These are phyloP conservation scores for Crepidodera aurea DNA, from an alignment of 2,888 invertebrate genomes.

Conservation along the genomic window DNA sequence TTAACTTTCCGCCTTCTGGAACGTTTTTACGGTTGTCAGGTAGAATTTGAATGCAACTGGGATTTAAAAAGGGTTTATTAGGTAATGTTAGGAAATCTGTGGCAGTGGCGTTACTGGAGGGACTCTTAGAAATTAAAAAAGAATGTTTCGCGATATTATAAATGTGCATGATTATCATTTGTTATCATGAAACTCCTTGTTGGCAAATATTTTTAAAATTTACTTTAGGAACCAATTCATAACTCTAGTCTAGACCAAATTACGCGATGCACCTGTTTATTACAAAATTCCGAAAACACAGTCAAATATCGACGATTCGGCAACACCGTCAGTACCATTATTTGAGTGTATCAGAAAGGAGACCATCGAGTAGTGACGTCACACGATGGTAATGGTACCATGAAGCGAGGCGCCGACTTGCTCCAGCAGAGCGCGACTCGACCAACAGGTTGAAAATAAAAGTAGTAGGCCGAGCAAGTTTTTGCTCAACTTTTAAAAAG, in stretches of 20 bases:
- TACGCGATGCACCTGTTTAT: no score
- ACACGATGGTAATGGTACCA: constrained; percentile 13
- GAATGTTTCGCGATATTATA: no score
- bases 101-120: no score
- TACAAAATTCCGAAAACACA: no score
- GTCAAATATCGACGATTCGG: no score
- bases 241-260: no score
- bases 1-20: background rate
- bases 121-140: no score
- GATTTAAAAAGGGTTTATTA: background rate
- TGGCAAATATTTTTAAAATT: no score
- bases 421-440: constrained; percentile 52
- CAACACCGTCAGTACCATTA: background rate
- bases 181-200: no score
- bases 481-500: constrained; percentile 26
- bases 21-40: constrained; percentile 1
- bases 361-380: constrained; percentile 8
- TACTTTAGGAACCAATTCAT: no score
- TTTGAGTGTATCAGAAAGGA: background rate
- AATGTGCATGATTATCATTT: no score
- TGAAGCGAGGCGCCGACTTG: constrained; percentile 47
- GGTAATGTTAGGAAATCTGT: no score
- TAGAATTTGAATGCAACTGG: background rate
- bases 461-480: constrained; percentile 50
- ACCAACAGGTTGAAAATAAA: constrained; percentile 53